phyloP scores from a whole-genome alignment of 2,113 vertebrate species.

The Pseudopodoces humilis region DNA sequence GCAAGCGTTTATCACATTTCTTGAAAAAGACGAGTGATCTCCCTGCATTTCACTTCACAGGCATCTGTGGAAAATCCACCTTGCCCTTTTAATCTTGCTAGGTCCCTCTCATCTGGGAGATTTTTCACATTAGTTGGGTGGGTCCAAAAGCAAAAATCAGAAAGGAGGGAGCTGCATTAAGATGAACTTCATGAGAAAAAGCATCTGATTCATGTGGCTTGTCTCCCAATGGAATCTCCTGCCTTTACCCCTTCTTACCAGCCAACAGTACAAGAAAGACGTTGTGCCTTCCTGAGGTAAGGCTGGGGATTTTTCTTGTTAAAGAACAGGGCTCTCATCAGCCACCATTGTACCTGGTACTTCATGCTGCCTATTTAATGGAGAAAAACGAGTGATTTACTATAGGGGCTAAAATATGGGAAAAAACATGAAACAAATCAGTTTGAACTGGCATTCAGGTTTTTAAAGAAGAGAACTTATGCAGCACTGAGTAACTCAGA shows the following conservation, averaged over 20 bases:
- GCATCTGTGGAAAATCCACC: background rate
- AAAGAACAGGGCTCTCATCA: background rate
- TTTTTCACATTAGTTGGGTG: background rate
- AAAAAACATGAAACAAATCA: background rate
- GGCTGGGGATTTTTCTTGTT: background rate
- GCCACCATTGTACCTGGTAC: background rate
- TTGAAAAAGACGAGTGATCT: constrained; percentile 6
- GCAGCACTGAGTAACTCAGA: background rate
- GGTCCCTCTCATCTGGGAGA: background rate
- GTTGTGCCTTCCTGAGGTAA: background rate
- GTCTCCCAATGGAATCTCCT: background rate
- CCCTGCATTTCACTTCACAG: background rate
- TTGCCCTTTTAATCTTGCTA: background rate
- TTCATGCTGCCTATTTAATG: background rate
- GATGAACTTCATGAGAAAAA: background rate
- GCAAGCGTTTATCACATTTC: constrained; percentile 39
- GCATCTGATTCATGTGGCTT: background rate
- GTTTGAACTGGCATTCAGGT: background rate
- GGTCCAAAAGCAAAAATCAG: background rate
- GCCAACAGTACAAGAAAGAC: background rate
- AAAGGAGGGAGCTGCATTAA: background rate
- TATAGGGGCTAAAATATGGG: background rate
- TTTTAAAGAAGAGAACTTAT: background rate
- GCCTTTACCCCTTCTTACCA: background rate
- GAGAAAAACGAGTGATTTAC: background rate